These are phyloP conservation scores for Caenorhabditis macrosperma DNA, from an alignment of 2,888 invertebrate genomes.

Conservation along the genomic window DNA sequence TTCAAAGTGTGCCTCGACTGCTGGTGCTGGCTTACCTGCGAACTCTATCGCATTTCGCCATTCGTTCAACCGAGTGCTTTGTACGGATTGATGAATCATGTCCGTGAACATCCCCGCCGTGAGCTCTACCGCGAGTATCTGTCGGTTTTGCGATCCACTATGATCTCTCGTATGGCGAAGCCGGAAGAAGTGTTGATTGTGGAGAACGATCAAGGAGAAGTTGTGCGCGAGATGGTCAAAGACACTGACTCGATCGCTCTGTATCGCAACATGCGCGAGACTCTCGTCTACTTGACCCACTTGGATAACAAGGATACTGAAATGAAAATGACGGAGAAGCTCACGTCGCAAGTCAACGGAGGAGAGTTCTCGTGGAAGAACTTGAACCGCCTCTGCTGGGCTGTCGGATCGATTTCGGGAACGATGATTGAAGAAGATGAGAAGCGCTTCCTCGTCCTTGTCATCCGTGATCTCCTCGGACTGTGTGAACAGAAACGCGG, in stretches of 20 bases:
- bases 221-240: slow-evolving; percentile 99
- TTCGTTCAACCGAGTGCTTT: slow-evolving; percentile 81
- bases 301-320: slow-evolving; percentile 98
- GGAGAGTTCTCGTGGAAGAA: slow-evolving; percentile 99
- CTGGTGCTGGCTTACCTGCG: slow-evolving; percentile 94
- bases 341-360: slow-evolving; percentile 96
- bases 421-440: slow-evolving; percentile 99
- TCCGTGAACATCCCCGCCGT: slow-evolving; percentile 46
- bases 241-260: slow-evolving; percentile 99
- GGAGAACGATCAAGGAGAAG: slow-evolving; percentile 98
- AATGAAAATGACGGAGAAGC: slow-evolving; percentile 97
- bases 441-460: slow-evolving; percentile 97
- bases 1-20: slow-evolving; percentile 99
- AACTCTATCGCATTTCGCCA: slow-evolving; percentile 92
- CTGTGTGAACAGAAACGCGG: slow-evolving; percentile 98
- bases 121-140: slow-evolving; percentile 61
- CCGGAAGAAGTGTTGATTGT: slow-evolving; percentile 99
- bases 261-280: slow-evolving; percentile 92
- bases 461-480: slow-evolving; percentile 93
- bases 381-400: slow-evolving; percentile 98
- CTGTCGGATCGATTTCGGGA: slow-evolving; percentile 98
- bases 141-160: slow-evolving; percentile 89
- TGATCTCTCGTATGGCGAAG: slow-evolving; percentile 99
- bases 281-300: slow-evolving; percentile 94
- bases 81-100: slow-evolving; percentile 32